These are phyloP conservation scores for Catalaphyllia jardinei DNA, from an alignment of 64 coral and sea anemone genomes.

Conservation along the genomic window DNA sequence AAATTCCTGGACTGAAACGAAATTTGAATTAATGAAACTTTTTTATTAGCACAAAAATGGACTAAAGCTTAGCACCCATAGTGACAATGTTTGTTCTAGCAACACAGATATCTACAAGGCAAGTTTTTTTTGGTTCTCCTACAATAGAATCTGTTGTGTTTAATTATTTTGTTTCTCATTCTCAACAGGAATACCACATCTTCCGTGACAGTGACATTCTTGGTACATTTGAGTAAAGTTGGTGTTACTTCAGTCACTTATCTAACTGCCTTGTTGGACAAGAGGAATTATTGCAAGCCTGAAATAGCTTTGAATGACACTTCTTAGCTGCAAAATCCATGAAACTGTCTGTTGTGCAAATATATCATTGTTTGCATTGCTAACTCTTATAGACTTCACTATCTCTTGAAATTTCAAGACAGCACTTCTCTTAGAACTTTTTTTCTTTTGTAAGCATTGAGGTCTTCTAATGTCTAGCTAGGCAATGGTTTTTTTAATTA, in stretches of 20 bases:
- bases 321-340: neutral
- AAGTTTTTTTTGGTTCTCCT: too few relatives aligned
- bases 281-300: constrained; percentile 4
- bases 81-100: too few relatives aligned
- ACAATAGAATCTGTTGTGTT: too few relatives aligned
- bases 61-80: too few relatives aligned
- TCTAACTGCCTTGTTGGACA: neutral
- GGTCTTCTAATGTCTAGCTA: neutral
- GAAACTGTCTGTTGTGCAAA: neutral
- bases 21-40: too few relatives aligned
- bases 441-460: neutral
- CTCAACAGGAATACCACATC: constrained; percentile 89
- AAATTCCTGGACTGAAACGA: too few relatives aligned
- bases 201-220: constrained; percentile 93
- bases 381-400: neutral
- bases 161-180: neutral
- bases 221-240: constrained; percentile 78
- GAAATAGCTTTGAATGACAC: neutral
- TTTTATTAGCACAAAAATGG: too few relatives aligned
- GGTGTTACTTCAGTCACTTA: neutral
- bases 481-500: neutral
- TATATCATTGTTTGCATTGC: neutral
- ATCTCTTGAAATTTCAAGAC: neutral
- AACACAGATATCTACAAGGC: too few relatives aligned
- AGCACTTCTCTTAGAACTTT: neutral